Evolutionary conservation across 1,140 invertebrate genomes (phyloP), one percentile per base, ranked within the genome.

Genomic region (Leptinotarsa undecemlineata): DNA sequence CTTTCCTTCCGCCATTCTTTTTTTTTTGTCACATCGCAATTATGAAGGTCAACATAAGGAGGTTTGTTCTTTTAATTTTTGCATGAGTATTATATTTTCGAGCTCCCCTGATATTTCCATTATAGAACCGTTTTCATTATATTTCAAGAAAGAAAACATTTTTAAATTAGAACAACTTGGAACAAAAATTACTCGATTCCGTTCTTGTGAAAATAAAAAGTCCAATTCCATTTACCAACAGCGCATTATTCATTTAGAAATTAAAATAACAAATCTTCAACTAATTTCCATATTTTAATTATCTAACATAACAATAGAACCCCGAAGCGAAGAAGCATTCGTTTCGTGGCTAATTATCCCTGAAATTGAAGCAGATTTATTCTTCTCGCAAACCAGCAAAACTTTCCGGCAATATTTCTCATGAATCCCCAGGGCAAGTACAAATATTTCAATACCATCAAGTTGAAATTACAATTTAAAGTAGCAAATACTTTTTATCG

Each of bases 351-450:
- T 57, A 57, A 57, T 57, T 57, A 57, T 15, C 51, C 51, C 51
- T 19, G 51, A 57, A 57, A 57, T 57, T 57, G 51, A 57, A 57
- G 51, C 51, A 57, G 51, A 57, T 57, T 57, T 57, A 57, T 57
- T 57, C 51, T 57, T 57, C 51, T 57, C 51, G 51, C 51, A 57
- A 15, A 57, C 51, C 51, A 57, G n/a, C 51, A 57, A 15, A 57
- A 57, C 51, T 57, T 57, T 57, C 51, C 15, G 51, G 51, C 51
- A 57, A 57, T 57, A 57, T 57, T 57, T 57, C 51, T 57, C 51
- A n/a, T 19, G 51, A 57, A 57, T 57, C 51, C 51, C 51, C 51
- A 57, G 51, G n/a, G 51, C 15, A 57, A 19, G 51, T 57, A 57
- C 15, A 57, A 17, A 57, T 57, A 57, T 57, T 57, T 57, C n/a